Conservation (phyloP, 2,797 vertebrate species). For the Enteromius radiatus region DNA sequence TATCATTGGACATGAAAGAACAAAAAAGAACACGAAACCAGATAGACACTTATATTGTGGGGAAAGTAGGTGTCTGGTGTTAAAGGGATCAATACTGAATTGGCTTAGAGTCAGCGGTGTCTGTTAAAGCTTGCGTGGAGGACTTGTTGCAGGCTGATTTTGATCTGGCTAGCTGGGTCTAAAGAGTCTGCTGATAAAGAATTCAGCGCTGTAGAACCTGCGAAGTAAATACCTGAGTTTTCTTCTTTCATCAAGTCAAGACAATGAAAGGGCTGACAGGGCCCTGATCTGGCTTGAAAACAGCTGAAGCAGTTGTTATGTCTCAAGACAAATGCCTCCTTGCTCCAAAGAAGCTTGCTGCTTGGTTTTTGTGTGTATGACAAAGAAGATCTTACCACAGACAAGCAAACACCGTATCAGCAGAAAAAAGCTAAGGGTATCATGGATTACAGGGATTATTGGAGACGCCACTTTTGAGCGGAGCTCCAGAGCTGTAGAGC, state of each 20-base stretch:
- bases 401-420: conserved; percentile 44
- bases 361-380: conserved; percentile 18
- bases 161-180: conserved; percentile 14
- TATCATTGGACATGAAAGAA: not conserved
- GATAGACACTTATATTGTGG: not conserved
- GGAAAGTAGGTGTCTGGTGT: conserved; percentile 19
- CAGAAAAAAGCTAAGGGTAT: conserved; percentile 49
- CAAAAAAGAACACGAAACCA: not conserved
- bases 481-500: conserved; percentile 52
- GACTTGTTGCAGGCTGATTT: conserved; percentile 29
- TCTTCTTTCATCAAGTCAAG: conserved; percentile 40
- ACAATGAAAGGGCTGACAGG: conserved; percentile 44
- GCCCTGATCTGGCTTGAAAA: conserved; percentile 44
- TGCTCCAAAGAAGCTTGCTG: conserved; percentile 1
- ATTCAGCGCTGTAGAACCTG: conserved; percentile 17
- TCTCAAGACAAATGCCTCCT: conserved; percentile 46
- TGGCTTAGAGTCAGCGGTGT: conserved; percentile 33
- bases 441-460: conserved; percentile 68
- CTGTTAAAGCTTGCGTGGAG: conserved; percentile 22
- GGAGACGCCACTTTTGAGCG: conserved; percentile 54
- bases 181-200: conserved; percentile 38
- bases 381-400: conserved; percentile 29
- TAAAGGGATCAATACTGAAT: conserved; percentile 35
- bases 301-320: conserved; percentile 48
- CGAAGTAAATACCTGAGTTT: conserved; percentile 43